Evolutionary conservation across 2,888 invertebrate genomes (phyloP).

Genomic region (Sarcophaga variegata): DNA sequence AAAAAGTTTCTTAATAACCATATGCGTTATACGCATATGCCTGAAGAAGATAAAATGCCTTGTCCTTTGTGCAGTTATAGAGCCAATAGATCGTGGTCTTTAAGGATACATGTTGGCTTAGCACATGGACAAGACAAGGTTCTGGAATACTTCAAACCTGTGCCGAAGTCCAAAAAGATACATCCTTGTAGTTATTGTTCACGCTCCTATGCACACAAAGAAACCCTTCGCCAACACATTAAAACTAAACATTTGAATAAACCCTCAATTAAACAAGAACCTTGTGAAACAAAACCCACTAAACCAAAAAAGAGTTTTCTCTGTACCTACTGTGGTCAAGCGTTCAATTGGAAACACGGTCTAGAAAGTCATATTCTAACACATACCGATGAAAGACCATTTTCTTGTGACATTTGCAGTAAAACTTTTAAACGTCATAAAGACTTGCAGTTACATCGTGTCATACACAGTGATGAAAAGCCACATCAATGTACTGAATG

Average conservation of each 20-base stretch:
- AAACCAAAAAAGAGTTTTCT: slow-evolving; percentile 57
- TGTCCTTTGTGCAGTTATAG: slow-evolving; percentile 36
- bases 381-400: slow-evolving; percentile 84
- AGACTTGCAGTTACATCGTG: slow-evolving; percentile 85
- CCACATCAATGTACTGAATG: slow-evolving; percentile 83
- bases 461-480: slow-evolving; percentile 82
- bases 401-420: slow-evolving; percentile 75
- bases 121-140: slow-evolving; percentile 31
- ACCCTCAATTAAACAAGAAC: slow-evolving; percentile 18
- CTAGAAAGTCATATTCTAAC: slow-evolving; percentile 74
- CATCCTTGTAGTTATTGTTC: slow-evolving; percentile 30
- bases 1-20: slow-evolving; percentile 9
- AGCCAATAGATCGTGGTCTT: slow-evolving; percentile 14
- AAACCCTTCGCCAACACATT: slow-evolving; percentile 34
- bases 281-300: not conserved
- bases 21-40: slow-evolving; percentile 44
- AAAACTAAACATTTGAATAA: slow-evolving; percentile 38
- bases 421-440: slow-evolving; percentile 85
- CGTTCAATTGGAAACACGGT: slow-evolving; percentile 57
- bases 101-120: slow-evolving; percentile 38
- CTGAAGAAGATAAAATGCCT: slow-evolving; percentile 40
- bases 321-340: slow-evolving; percentile 62
- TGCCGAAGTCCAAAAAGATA: not conserved
- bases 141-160: slow-evolving; percentile 15
- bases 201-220: slow-evolving; percentile 15